Evolutionary conservation across 2,888 invertebrate species (phyloP).

Genomic region (Metalampra italica): DNA sequence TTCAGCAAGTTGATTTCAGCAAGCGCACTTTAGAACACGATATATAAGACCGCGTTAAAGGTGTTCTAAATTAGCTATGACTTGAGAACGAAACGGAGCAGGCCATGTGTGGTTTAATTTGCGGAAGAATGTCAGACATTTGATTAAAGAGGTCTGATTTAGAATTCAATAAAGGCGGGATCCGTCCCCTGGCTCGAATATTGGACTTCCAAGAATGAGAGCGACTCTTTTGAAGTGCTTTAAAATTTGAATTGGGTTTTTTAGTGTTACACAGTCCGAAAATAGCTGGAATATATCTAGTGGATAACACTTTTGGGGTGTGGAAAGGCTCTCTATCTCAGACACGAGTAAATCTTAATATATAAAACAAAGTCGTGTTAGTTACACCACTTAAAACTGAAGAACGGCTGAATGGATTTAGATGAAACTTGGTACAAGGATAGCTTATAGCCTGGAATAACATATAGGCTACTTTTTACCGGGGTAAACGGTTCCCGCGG

Average conservation of each 20-base stretch:
- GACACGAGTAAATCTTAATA: neutral
- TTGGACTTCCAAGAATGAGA: conserved; percentile 19
- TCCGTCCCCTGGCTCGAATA: conserved; percentile 16
- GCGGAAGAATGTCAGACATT: conserved; percentile 25
- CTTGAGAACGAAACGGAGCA: neutral
- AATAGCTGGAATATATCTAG: conserved; percentile 1
- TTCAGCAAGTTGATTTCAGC: too few species aligned
- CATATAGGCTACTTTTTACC: too few species aligned
- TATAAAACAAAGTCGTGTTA: too few species aligned
- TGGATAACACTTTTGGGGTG: neutral
- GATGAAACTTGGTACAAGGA: too few species aligned
- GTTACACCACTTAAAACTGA: too few species aligned
- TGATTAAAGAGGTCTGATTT: conserved; percentile 28
- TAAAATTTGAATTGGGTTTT: conserved; percentile 22
- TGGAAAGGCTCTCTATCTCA: neutral
- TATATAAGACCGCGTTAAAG: neutral
- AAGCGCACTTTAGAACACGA: conserved; percentile 1
- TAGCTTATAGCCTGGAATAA: too few species aligned
- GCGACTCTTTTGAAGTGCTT: conserved; percentile 21
- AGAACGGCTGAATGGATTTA: too few species aligned
- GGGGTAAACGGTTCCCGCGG: too few species aligned
- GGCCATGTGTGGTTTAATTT: conserved; percentile 24
- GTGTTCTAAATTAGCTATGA: neutral
- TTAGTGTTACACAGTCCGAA: conserved; percentile 16
- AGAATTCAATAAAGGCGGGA: conserved; percentile 31